Percentiles rank a stretch among this genome's conserved stretches.
phyloP scores from a whole-genome alignment of 2,797 vertebrate genomes.

The Mormyrus proboscirostris region DNA sequence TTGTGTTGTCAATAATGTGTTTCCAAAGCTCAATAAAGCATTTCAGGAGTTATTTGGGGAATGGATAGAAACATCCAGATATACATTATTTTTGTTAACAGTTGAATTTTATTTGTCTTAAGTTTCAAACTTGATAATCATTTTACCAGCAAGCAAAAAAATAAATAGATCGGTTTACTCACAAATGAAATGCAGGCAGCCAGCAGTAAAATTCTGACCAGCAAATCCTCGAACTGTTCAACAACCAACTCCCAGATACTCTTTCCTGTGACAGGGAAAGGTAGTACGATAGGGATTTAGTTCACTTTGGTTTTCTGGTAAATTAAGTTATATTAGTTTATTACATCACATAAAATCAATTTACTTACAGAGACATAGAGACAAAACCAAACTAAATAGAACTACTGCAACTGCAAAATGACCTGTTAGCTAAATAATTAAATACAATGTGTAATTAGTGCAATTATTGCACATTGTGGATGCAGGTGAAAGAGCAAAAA shows the following conservation, averaged over 20 bases:
- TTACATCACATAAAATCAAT: neutral
- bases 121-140: neutral
- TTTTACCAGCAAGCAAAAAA: neutral
- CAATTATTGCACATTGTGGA: neutral
- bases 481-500: neutral
- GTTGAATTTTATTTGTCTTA: neutral
- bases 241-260: constrained; percentile 80
- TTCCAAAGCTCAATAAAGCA: constrained; percentile 4
- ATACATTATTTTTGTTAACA: neutral
- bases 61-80: neutral
- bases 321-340: neutral
- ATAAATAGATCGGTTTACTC: constrained; percentile 49
- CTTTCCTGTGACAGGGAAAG: constrained; percentile 63
- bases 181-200: constrained; percentile 93
- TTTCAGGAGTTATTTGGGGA: neutral
- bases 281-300: neutral
- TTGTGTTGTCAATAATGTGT: neutral
- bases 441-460: neutral
- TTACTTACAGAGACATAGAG: neutral
- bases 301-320: neutral
- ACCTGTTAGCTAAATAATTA: neutral
- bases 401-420: neutral
- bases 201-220: constrained; percentile 86
- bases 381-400: neutral
- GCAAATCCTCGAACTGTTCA: constrained; percentile 89